Base-by-base conservation (phyloP, 1,140 invertebrate genomes). In the Helicoverpa zea region DNA sequence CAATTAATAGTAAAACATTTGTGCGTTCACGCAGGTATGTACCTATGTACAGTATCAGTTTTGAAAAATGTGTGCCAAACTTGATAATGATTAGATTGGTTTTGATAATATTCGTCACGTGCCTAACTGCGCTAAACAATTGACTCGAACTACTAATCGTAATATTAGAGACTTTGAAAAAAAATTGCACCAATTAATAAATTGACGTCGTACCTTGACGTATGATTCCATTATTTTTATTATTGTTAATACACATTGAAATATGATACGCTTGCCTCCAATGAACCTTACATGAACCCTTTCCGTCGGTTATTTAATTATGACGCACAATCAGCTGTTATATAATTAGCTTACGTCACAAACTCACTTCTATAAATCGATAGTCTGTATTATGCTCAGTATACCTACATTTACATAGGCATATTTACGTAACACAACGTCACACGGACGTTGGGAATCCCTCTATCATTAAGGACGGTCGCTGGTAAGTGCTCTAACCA, bases 281-380 rank as follows among this genome's bases (percentile, higher is more conserved):
- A 35, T 35, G 59, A 63, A 63, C 29, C 29, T 63, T 63, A 63
- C 59, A 14, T 63, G 59, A 63, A n/a, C 59, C 30, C 12, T 63
- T n/a, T 35, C 10, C 59, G 59, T 63, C 12, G 30, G 29, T n/a
- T 63, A 63, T 63, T 63, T 35, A 63, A 5, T 5, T 63, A 3
- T 35, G 23, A n/a, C 61, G 30, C 23, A n/a, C 14, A 64, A 35
- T 43, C 30, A 43, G 12, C 30, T 43, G 30, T 43, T 16, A 43
- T 43, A 14, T 64, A n/a, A 14, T 30, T 43, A 14, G 5, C 16
- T 12, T 3, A 30, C 59, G 61, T 64, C 61, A 64, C 35, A 43
- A n/a, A 43, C 30, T 4, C 61, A 43, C 30, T n/a, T 64, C 12
- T 64, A 35, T 35, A 35, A 35, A 35, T 35, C 35, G 35, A 35